Conservation (phyloP, 92 coral and sea anemone species). For the Actinostola sp. region DNA sequence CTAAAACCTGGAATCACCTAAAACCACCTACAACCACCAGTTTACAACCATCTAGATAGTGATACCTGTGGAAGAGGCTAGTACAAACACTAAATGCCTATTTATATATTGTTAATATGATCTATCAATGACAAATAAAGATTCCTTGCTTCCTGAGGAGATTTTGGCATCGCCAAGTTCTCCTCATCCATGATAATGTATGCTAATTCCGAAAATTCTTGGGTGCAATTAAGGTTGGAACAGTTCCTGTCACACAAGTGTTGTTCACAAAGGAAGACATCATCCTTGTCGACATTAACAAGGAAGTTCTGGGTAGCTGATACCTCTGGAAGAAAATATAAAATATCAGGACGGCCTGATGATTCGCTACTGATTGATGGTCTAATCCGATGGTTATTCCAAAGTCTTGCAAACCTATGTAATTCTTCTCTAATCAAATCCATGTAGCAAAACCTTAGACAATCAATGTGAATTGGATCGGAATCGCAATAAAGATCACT, state of each 20-base stretch:
- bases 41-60: no score
- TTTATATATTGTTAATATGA: slow-evolving; percentile 58
- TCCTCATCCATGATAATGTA: slow-evolving; percentile 64
- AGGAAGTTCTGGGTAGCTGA: slow-evolving; percentile 51
- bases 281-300: slow-evolving; percentile 46
- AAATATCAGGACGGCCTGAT: background rate
- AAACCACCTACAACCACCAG: no score
- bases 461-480: slow-evolving; percentile 2
- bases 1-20: no score
- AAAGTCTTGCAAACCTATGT: background rate
- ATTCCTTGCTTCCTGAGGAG: slow-evolving; percentile 56
- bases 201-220: slow-evolving; percentile 64
- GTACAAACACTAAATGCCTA: no score
- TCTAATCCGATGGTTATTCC: background rate
- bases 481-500: no score
- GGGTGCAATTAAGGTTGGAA: slow-evolving; percentile 44
- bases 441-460: background rate
- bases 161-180: slow-evolving; percentile 44
- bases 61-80: no score
- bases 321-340: slow-evolving; percentile 58
- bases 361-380: background rate
- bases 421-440: background rate
- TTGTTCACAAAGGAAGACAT: slow-evolving; percentile 45
- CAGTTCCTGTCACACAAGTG: slow-evolving; percentile 51
- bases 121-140: slow-evolving; percentile 51